These are phyloP conservation scores for Apodemia duryi DNA, from an alignment of 2,888 invertebrate genomes.

Conservation along the genomic window DNA sequence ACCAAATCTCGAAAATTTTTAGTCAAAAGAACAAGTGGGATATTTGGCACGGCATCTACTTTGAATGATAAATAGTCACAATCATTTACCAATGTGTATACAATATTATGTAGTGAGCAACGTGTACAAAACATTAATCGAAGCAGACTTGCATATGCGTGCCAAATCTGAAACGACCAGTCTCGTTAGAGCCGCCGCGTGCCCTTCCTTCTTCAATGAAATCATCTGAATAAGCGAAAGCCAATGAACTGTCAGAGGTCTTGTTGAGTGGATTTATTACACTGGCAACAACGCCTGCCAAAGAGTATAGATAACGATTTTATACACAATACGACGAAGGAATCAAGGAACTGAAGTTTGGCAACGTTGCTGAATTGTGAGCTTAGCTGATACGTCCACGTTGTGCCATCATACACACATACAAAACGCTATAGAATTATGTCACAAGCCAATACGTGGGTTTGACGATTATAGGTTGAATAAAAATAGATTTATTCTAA, in stretches of 20 bases:
- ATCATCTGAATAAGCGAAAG: conserved; percentile 36
- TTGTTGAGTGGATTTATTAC: conserved; percentile 38
- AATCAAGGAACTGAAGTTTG: conserved; percentile 44
- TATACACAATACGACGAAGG: conserved; percentile 32
- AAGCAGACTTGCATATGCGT: conserved; percentile 45
- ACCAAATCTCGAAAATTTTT: conserved; percentile 33
- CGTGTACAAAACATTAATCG: conserved; percentile 60
- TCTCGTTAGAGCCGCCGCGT: conserved; percentile 41
- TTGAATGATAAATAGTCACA: conserved; percentile 47
- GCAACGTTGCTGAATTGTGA: conserved; percentile 39
- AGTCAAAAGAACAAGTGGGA: conserved; percentile 42
- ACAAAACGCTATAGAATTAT: conserved; percentile 31
- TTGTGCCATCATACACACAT: conserved; percentile 23
- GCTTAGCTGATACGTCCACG: conserved; percentile 28
- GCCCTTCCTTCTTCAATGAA: conserved; percentile 36
- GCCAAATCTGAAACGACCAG: conserved; percentile 46
- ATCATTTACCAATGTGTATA: conserved; percentile 47
- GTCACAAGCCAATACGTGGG: conserved; percentile 34
- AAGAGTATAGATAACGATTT: conserved; percentile 43
- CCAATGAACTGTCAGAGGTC: conserved; percentile 51
- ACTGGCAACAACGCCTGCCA: conserved; percentile 54
- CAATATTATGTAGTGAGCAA: conserved; percentile 43
- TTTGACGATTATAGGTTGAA: conserved; percentile 30
- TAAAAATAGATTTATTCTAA: conserved; percentile 33
- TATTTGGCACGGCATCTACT: conserved; percentile 43